A percentile compares a stretch with the other conserved stretches of the same genome.
phyloP scores from a whole-genome alignment of 2,797 vertebrate genomes.

The Oryzias sinensis region DNA sequence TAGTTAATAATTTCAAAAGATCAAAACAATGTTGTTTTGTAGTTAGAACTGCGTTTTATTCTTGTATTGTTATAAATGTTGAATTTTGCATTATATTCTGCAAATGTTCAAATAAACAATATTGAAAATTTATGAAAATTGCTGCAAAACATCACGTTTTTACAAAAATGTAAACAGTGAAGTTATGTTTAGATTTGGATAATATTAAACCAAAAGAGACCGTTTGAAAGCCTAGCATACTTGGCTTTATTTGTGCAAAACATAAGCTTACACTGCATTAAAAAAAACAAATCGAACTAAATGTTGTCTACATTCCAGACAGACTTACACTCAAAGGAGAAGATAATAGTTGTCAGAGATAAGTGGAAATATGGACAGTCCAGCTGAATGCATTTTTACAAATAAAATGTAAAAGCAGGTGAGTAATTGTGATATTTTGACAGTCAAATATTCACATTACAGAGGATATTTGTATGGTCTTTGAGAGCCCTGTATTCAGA shows the following conservation, averaged over 20 bases:
- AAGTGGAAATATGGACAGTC: slow-evolving; percentile 33
- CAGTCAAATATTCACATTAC: slow-evolving; percentile 47
- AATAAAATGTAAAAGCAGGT: slow-evolving; percentile 13
- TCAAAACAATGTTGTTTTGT: no score
- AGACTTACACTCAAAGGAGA: slow-evolving; percentile 21
- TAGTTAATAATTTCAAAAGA: no score
- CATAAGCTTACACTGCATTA: slow-evolving; percentile 29
- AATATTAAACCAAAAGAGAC: not conserved
- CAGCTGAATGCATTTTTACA: slow-evolving; percentile 20
- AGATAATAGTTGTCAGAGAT: slow-evolving; percentile 14
- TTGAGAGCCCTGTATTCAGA: not conserved
- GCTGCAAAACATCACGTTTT: no score
- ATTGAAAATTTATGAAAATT: no score
- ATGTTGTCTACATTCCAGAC: slow-evolving; percentile 20
- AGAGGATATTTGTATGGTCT: slow-evolving; percentile 17
- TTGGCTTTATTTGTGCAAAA: slow-evolving; percentile 62
- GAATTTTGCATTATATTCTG: no score
- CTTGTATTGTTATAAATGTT: no score
- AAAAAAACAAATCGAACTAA: slow-evolving; percentile 5
- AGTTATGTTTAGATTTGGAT: not conserved
- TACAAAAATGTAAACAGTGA: not conserved
- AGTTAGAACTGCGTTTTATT: no score
- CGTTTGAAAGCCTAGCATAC: slow-evolving; percentile 38
- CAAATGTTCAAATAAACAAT: no score
- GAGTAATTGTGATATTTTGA: slow-evolving; percentile 24